A percentile compares a stretch with the other conserved stretches of the same genome.
Evolutionary conservation across 2,797 vertebrate species (phyloP).

Genomic region (Darevskia nairensis): DNA sequence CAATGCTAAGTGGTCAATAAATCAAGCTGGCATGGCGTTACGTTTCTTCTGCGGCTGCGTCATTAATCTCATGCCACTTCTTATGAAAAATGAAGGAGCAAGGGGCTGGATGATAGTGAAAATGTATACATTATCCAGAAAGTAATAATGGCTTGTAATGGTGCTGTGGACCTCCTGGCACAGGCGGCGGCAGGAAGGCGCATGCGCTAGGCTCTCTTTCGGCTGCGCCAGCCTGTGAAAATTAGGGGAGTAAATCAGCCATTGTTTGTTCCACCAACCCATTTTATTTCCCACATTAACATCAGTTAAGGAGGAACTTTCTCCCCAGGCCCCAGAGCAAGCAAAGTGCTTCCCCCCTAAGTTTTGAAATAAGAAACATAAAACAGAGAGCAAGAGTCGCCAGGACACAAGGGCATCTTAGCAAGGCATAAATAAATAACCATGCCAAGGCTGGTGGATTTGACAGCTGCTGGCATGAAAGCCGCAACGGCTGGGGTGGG

Average conservation of each 20-base stretch:
- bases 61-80: conserved; percentile 88
- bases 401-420: conserved; percentile 3
- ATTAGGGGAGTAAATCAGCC: conserved; percentile 40
- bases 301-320: conserved; percentile 6
- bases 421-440: neutral
- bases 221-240: neutral
- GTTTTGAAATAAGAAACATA: neutral
- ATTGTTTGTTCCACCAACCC: neutral
- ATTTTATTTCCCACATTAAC: neutral
- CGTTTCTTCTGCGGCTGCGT: conserved; percentile 82
- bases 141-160: conserved; percentile 65
- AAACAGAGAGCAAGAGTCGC: neutral
- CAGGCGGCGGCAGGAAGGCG: neutral
- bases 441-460: fast-evolving
- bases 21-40: conserved; percentile 87
- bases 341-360: neutral
- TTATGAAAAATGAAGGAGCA: conserved; percentile 82
- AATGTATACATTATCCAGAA: conserved; percentile 71
- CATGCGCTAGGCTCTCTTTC: conserved; percentile 17
- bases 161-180: conserved; percentile 63
- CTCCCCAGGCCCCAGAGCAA: conserved; percentile 13
- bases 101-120: conserved; percentile 67
- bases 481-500: neutral
- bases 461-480: neutral
- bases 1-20: conserved; percentile 97